A percentile compares a stretch with the other conserved stretches of the same genome.
Evolutionary conservation across 2,797 vertebrate species (phyloP).

Genomic region (Spinus olivaceus): DNA sequence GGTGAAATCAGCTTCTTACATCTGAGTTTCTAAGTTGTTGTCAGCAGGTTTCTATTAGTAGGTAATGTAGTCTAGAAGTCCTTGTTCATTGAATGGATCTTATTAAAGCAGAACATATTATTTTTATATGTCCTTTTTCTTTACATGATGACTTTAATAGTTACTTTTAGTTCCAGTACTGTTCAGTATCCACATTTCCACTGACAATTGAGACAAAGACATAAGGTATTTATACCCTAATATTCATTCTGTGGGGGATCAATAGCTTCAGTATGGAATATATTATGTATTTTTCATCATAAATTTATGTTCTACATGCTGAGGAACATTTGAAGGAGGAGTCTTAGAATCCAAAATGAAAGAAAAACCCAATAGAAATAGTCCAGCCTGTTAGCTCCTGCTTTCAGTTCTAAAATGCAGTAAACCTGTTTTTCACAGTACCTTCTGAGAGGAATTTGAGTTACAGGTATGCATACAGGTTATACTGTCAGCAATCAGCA

Average conservation of each 20-base stretch:
- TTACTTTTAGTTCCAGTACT: background rate
- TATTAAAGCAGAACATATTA: background rate
- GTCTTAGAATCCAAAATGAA: background rate
- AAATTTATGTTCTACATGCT: background rate
- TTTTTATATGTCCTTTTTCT: background rate
- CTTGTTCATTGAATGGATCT: background rate
- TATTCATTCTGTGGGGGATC: background rate
- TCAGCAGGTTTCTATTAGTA: conserved; percentile 1
- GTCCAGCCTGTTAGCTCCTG: background rate
- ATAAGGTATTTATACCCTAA: background rate
- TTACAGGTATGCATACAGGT: background rate
- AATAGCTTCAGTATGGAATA: background rate
- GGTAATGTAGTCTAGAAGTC: background rate
- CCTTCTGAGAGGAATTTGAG: background rate
- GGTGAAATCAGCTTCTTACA: conserved; percentile 12
- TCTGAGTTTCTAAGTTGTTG: background rate
- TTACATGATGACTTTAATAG: background rate
- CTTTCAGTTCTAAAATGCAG: background rate
- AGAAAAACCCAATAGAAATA: background rate
- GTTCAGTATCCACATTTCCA: background rate
- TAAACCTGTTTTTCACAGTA: background rate
- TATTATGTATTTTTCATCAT: background rate
- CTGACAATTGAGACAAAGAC: background rate
- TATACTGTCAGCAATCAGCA: background rate
- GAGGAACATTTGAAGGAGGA: background rate